These are phyloP conservation scores for Corydoras sp. DNA, from an alignment of 2,113 vertebrate genomes.

Conservation along the genomic window DNA sequence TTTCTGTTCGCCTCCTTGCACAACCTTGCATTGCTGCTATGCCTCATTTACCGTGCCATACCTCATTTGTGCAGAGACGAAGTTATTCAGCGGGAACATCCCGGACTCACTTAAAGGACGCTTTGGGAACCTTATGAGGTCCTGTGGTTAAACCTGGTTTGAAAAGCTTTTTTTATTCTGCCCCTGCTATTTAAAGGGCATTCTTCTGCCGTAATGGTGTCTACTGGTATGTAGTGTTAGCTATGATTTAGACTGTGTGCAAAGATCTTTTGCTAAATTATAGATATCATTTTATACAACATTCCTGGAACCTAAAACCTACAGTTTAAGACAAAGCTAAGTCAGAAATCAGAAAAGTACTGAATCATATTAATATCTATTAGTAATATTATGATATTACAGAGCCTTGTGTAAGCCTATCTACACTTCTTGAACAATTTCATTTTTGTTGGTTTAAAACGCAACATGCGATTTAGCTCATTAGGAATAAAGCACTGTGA, in stretches of 20 bases:
- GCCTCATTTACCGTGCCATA: conserved; percentile 57
- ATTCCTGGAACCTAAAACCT: not conserved
- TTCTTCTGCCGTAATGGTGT: not conserved
- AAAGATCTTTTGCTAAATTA: conserved; percentile 13
- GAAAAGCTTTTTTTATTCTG: conserved; percentile 3
- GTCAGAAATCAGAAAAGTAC: too few species aligned
- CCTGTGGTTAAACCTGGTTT: conserved; percentile 24
- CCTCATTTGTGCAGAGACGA: conserved; percentile 56
- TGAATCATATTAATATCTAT: too few species aligned
- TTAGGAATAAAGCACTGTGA: too few species aligned
- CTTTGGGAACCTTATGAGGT: not conserved
- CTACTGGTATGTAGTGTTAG: not conserved
- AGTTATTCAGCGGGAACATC: too few species aligned
- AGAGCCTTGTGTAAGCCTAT: too few species aligned
- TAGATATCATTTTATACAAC: conserved; percentile 1
- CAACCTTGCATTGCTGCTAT: conserved; percentile 62
- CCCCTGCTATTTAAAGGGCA: conserved; percentile 7
- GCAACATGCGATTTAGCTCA: too few species aligned
- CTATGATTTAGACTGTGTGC: not conserved
- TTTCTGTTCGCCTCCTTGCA: conserved; percentile 35
- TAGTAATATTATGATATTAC: too few species aligned
- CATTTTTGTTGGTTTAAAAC: too few species aligned
- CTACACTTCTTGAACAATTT: too few species aligned
- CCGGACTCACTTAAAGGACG: too few species aligned
- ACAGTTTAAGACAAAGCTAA: too few species aligned